A percentile compares a stretch with the other conserved stretches of the same genome.
Conservation (phyloP, 2,113 vertebrate genomes). For the Trogon surrucura region DNA sequence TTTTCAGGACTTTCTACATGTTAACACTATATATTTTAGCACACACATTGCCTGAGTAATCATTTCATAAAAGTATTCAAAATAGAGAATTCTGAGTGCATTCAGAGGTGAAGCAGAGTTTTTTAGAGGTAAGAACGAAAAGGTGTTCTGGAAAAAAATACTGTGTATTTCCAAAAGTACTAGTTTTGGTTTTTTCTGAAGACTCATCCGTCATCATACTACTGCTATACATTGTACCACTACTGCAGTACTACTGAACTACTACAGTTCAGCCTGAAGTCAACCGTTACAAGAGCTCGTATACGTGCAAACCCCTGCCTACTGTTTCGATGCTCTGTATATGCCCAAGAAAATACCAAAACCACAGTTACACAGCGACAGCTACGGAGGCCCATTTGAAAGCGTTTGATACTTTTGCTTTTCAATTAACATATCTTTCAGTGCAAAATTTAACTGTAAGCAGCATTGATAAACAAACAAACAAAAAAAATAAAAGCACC, state of each 20-base stretch:
- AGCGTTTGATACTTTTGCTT: conserved; percentile 33
- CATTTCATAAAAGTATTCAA: not conserved
- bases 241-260: not conserved
- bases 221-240: not conserved
- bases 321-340: not conserved
- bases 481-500: conserved; percentile 32
- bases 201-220: conserved; percentile 1
- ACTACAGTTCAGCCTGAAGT: not conserved
- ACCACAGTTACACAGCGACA: not conserved
- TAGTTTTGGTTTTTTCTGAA: not conserved
- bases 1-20: not conserved
- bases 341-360: not conserved
- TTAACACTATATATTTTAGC: not conserved
- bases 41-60: not conserved
- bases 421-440: conserved; percentile 1
- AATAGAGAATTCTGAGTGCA: not conserved
- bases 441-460: conserved; percentile 52
- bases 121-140: not conserved
- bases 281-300: not conserved
- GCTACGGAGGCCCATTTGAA: conserved; percentile 17
- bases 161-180: not conserved
- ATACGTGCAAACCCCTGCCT: not conserved
- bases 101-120: not conserved
- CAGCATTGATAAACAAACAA: conserved; percentile 40
- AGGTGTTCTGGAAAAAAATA: not conserved